Conservation (phyloP, 1,140 invertebrate genomes). For the Rhyacophila brunnea region DNA sequence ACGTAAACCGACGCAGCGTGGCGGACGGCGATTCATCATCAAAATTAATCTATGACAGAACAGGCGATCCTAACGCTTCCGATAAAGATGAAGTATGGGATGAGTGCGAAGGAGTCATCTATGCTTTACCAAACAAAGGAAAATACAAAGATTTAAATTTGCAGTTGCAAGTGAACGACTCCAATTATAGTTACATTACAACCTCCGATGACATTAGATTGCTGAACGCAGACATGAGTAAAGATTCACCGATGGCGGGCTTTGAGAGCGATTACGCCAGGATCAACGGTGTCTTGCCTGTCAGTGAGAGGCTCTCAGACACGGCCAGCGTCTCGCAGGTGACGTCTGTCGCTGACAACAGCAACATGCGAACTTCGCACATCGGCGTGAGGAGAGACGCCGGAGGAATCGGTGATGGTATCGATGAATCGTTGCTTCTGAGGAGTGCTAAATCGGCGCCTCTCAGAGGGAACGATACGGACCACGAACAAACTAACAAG, state of each 20-base stretch:
- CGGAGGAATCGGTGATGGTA: background rate
- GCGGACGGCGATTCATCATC: background rate
- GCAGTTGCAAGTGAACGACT: constrained; percentile 50
- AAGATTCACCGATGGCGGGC: background rate
- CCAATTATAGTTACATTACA: background rate
- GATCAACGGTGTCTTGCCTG: constrained; percentile 4
- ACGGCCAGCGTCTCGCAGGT: constrained; percentile 24
- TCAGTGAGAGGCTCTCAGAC: background rate
- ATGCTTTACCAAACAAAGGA: constrained; percentile 53
- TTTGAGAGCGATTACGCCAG: constrained; percentile 6
- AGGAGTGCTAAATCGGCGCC: constrained; percentile 6
- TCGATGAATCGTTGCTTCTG: background rate
- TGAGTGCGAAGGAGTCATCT: constrained; percentile 48
- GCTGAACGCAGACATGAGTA: constrained; percentile 13
- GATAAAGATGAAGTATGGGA: constrained; percentile 29
- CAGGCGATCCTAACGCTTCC: constrained; percentile 15
- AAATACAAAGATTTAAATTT: constrained; percentile 53
- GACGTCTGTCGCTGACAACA: constrained; percentile 21
- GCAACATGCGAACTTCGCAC: constrained; percentile 48
- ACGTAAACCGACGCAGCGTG: constrained; percentile 21
- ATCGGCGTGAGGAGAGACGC: constrained; percentile 38
- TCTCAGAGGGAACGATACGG: background rate
- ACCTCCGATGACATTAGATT: constrained; percentile 15
- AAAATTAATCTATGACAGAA: constrained; percentile 24
- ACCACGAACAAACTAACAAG: background rate